phyloP scores from a whole-genome alignment of 2,113 vertebrate genomes.

The Dipodomys merriami region DNA sequence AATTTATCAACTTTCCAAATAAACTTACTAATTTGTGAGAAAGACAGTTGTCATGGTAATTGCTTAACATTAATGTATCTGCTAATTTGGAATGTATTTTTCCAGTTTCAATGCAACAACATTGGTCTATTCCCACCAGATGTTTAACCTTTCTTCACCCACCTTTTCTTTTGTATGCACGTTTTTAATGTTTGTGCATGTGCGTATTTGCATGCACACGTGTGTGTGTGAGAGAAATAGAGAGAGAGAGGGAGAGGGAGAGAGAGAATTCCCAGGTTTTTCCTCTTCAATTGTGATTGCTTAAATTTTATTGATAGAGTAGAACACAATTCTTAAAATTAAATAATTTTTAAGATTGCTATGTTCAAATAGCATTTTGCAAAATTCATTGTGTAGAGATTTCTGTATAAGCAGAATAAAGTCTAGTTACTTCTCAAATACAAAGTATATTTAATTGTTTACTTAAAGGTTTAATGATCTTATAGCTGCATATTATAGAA shows the following conservation, averaged over 20 bases:
- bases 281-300: neutral
- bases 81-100: neutral
- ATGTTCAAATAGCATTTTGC: constrained; percentile 42
- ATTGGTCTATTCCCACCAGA: neutral
- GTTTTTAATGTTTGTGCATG: constrained; percentile 33
- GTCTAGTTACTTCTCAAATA: constrained; percentile 49
- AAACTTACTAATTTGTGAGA: constrained; percentile 74
- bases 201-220: neutral
- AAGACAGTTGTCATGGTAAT: constrained; percentile 75
- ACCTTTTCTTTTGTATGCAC: neutral
- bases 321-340: constrained; percentile 16
- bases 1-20: constrained; percentile 66
- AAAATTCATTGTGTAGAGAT: constrained; percentile 50
- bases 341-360: neutral
- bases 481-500: constrained; percentile 44
- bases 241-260: no score
- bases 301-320: constrained; percentile 59
- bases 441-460: constrained; percentile 53
- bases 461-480: constrained; percentile 57
- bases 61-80: constrained; percentile 31
- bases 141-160: no score
- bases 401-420: constrained; percentile 57
- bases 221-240: no score
- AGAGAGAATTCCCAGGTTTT: neutral
- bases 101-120: constrained; percentile 2